phyloP scores from a whole-genome alignment of 2,113 vertebrate species.

The Psephotus haematonotus region DNA sequence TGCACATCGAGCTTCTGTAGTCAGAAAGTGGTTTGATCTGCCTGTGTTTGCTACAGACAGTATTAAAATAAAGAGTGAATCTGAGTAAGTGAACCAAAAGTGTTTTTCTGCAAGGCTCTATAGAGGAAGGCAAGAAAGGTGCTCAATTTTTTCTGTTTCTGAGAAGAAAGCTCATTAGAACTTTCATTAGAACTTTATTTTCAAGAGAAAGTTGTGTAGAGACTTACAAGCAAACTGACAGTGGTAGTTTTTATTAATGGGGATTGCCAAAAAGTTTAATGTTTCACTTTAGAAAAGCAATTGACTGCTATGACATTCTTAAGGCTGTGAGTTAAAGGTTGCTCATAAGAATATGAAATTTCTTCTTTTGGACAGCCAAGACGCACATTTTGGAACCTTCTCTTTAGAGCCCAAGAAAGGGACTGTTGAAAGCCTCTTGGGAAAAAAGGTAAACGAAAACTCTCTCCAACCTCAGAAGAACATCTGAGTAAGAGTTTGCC shows the following conservation, averaged over 20 bases:
- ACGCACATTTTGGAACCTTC: not conserved
- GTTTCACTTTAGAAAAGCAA: not conserved
- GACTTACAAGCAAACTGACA: not conserved
- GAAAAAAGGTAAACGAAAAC: not conserved
- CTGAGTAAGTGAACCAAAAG: not conserved
- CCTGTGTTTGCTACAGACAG: not conserved
- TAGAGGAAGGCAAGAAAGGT: not conserved
- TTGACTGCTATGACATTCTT: not conserved
- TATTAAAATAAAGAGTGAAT: not conserved
- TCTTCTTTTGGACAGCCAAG: not conserved
- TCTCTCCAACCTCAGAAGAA: not conserved
- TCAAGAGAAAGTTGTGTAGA: not conserved
- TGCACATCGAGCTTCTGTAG: not conserved
- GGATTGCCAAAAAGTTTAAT: not conserved
- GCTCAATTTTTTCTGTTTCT: not conserved
- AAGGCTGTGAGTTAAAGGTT: not conserved
- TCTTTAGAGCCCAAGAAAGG: not conserved
- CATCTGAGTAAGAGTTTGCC: not conserved
- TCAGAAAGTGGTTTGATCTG: not conserved
- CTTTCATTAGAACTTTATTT: not conserved
- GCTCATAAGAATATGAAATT: not conserved
- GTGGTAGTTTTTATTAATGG: not conserved
- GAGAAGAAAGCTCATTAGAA: not conserved
- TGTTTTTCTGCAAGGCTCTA: not conserved
- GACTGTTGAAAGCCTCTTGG: not conserved